Percentiles rank a stretch among this genome's conserved stretches.
These are phyloP conservation scores for Orthosia gothica DNA, from an alignment of 2,888 invertebrate species.

Conservation along the genomic window DNA sequence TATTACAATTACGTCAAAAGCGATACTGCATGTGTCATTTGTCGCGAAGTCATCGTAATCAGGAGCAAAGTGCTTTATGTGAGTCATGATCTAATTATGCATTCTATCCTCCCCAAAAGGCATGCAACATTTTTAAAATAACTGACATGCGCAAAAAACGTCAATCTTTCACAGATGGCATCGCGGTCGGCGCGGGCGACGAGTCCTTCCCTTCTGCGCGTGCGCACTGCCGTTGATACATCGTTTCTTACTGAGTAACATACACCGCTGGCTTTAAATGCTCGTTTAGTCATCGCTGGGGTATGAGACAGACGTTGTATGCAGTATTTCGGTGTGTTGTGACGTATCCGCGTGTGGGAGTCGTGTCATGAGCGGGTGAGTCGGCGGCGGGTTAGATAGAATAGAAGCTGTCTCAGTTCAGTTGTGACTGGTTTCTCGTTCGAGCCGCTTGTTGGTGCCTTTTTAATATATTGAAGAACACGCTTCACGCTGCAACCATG, in stretches of 20 bases:
- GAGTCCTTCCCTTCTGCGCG: constrained; percentile 70
- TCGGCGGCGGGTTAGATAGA: not conserved
- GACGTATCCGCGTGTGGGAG: constrained; percentile 70
- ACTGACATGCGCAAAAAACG: constrained; percentile 50
- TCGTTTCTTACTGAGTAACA: constrained; percentile 51
- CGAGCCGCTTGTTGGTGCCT: constrained; percentile 63
- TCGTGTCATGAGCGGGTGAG: not conserved
- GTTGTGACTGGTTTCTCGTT: constrained; percentile 75
- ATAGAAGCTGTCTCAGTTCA: constrained; percentile 73
- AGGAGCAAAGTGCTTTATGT: constrained; percentile 5
- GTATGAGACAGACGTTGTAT: constrained; percentile 72
- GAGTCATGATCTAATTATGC: constrained; percentile 41
- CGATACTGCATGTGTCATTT: constrained; percentile 6
- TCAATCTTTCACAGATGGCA: constrained; percentile 74
- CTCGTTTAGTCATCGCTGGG: constrained; percentile 64
- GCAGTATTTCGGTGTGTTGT: constrained; percentile 63
- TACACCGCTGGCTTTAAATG: constrained; percentile 76
- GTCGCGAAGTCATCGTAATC: constrained; percentile 2
- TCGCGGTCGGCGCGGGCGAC: constrained; percentile 46
- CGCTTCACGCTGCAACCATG: constrained; percentile 68
- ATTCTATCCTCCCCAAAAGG: constrained; percentile 39
- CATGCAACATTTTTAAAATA: constrained; percentile 41
- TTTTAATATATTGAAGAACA: constrained; percentile 34
- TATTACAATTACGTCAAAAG: not conserved
- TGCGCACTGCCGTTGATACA: constrained; percentile 64